Percentiles rank a stretch among this genome's conserved stretches.
Conservation (phyloP, 2,888 invertebrate genomes). For the Coremacera marginata region DNA sequence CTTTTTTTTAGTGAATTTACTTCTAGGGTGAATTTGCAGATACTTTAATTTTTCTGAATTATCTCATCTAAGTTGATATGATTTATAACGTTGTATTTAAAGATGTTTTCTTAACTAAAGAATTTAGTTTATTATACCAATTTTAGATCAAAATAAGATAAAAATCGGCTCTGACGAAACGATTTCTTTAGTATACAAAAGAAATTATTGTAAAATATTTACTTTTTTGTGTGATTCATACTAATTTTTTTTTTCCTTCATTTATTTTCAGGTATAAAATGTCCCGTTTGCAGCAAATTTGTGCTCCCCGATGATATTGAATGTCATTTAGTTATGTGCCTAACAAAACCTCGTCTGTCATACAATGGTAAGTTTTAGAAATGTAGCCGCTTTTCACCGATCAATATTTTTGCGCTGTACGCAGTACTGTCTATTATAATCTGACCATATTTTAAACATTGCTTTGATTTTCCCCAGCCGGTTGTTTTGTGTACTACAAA, state of each 20-base stretch:
- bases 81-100: neutral
- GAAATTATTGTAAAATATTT: neutral
- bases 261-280: slow-evolving; percentile 90
- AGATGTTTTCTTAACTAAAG: neutral
- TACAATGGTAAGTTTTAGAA: slow-evolving; percentile 86
- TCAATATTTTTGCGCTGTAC: too few species aligned
- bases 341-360: slow-evolving; percentile 97
- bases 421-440: too few species aligned
- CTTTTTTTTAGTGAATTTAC: too few species aligned
- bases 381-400: too few species aligned
- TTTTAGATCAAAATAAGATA: too few species aligned
- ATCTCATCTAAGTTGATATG: neutral
- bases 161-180: too few species aligned
- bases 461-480: too few species aligned
- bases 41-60: too few species aligned
- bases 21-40: too few species aligned
- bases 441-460: too few species aligned
- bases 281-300: slow-evolving; percentile 98
- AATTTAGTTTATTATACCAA: too few species aligned
- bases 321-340: slow-evolving; percentile 99
- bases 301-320: slow-evolving; percentile 99
- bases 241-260: neutral
- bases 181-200: neutral
- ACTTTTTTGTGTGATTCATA: neutral
- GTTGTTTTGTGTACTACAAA: too few species aligned